Conservation (phyloP, 1,140 invertebrate species). For the Drosophila sturtevanti region DNA sequence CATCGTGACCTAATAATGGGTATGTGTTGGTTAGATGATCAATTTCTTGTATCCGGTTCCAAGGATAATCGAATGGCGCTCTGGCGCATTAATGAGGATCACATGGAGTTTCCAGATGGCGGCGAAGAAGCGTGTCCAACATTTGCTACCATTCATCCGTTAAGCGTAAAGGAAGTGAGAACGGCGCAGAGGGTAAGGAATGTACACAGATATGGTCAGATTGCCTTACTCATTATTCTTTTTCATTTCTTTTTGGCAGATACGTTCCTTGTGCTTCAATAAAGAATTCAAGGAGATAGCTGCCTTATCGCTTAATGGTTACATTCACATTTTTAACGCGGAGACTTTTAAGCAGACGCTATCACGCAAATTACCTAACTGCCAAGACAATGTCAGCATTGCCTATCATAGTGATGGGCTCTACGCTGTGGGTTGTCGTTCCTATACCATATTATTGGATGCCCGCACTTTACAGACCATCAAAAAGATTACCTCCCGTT, state of each 20-base stretch:
- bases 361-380: conserved; percentile 93
- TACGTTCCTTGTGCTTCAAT: conserved; percentile 94
- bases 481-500: conserved; percentile 88
- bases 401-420: conserved; percentile 91
- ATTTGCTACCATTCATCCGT: conserved; percentile 87
- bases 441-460: conserved; percentile 95
- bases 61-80: conserved; percentile 93
- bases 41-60: conserved; percentile 96
- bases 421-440: conserved; percentile 96
- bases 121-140: conserved; percentile 84
- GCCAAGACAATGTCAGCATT: conserved; percentile 96
- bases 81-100: conserved; percentile 88
- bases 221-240: not conserved
- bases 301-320: conserved; percentile 95
- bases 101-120: conserved; percentile 84
- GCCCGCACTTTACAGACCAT: conserved; percentile 91
- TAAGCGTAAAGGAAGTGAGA: conserved; percentile 90
- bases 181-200: conserved; percentile 84
- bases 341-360: conserved; percentile 93
- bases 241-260: conserved; percentile 83
- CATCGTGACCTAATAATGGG: conserved; percentile 98
- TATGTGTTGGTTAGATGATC: conserved; percentile 97
- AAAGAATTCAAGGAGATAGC: conserved; percentile 93
- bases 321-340: conserved; percentile 96
- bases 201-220: not conserved